phyloP scores from a whole-genome alignment of 2,797 vertebrate species.

The Scolopax rusticola region DNA sequence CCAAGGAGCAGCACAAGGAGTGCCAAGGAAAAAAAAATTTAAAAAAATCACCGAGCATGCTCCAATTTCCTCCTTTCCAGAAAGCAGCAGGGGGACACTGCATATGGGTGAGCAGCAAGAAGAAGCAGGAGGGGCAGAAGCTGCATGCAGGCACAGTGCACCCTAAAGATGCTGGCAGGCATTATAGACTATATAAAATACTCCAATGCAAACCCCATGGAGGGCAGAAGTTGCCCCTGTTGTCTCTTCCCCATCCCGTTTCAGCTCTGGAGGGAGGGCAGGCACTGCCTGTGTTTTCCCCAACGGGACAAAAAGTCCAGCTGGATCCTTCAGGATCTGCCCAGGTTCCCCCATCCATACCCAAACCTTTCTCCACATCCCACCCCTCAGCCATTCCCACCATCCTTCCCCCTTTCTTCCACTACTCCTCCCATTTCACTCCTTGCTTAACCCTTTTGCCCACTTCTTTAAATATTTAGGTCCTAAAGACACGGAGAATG shows the following conservation, averaged over 20 bases:
- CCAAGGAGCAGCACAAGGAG: not conserved
- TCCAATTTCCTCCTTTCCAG: not conserved
- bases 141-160: not conserved
- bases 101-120: not conserved
- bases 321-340: not conserved
- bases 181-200: not conserved
- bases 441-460: not conserved
- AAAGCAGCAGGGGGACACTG: not conserved
- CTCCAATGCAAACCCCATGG: not conserved
- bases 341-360: fast-evolving
- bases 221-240: not conserved
- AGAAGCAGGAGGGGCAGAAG: not conserved
- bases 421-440: not conserved
- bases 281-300: not conserved
- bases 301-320: fast-evolving
- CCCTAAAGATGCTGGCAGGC: not conserved
- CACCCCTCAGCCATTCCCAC: fast-evolving
- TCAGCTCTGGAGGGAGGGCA: fast-evolving
- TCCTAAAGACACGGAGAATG: not conserved
- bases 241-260: not conserved
- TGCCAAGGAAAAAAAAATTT: not conserved
- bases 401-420: not conserved
- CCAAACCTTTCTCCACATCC: not conserved
- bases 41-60: not conserved
- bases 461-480: not conserved